These are phyloP conservation scores for Mobula birostris DNA, from an alignment of 2,113 vertebrate genomes.

Conservation along the genomic window DNA sequence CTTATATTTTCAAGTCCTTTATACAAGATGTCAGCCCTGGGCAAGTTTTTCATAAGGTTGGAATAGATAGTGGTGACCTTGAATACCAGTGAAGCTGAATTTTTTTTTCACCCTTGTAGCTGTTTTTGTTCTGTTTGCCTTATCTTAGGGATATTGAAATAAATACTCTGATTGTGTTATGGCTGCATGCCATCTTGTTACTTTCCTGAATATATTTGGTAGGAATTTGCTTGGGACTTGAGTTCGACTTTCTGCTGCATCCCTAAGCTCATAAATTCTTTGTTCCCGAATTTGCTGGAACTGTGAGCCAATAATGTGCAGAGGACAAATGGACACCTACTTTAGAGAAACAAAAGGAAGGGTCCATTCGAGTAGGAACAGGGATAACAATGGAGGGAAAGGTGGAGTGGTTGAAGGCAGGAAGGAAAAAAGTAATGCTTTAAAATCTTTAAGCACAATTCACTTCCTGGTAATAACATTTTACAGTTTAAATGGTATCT, in stretches of 20 bases:
- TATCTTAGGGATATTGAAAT: background rate
- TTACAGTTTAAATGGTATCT: background rate
- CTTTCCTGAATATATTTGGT: background rate
- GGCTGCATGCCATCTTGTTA: background rate
- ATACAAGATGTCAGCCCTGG: background rate
- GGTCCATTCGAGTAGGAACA: background rate
- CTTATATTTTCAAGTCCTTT: background rate
- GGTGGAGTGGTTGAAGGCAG: background rate
- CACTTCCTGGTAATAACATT: background rate
- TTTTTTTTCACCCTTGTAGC: background rate
- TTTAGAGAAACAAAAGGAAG: background rate
- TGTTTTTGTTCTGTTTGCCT: background rate
- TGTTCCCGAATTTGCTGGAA: background rate
- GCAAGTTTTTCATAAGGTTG: background rate
- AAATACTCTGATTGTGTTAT: background rate
- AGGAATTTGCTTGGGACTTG: background rate
- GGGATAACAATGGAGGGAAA: background rate
- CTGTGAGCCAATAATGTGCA: background rate
- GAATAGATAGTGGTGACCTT: background rate
- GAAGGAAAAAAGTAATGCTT: background rate
- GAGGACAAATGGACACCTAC: background rate
- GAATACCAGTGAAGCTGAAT: background rate
- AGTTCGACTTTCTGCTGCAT: background rate
- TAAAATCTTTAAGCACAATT: background rate
- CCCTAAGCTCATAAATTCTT: background rate